A percentile compares a stretch with the other conserved stretches of the same genome.
Conservation (phyloP, 2,113 vertebrate species). For the Eudyptes chrysolophus region DNA sequence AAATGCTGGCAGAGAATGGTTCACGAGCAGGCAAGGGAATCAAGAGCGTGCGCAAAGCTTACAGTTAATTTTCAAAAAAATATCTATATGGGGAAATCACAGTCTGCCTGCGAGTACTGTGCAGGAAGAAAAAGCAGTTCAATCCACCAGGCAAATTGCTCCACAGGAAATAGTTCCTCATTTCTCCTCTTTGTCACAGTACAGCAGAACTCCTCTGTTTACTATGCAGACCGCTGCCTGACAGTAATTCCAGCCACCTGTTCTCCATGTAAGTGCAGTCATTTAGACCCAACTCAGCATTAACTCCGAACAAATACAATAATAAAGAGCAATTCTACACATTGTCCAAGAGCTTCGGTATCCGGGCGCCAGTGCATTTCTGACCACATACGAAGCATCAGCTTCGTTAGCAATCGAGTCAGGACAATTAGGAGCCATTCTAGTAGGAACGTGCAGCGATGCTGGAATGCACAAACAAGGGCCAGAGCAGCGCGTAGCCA, state of each 20-base stretch:
- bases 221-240: not conserved
- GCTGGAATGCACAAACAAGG: not conserved
- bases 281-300: not conserved
- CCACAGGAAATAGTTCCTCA: not conserved
- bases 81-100: not conserved
- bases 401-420: not conserved
- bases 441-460: not conserved
- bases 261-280: not conserved
- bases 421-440: not conserved
- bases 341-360: not conserved
- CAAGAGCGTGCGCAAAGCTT: fast-evolving
- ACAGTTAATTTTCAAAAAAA: not conserved
- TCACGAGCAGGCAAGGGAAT: not conserved
- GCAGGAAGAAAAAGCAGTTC: not conserved
- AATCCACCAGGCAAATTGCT: not conserved
- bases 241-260: not conserved
- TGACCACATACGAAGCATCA: not conserved
- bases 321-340: not conserved
- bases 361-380: not conserved
- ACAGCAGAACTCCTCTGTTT: not conserved
- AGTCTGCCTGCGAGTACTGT: not conserved
- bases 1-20: not conserved
- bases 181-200: not conserved
- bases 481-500: not conserved
- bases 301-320: not conserved